Evolutionary conservation across 2,797 vertebrate species (phyloP).

Genomic region (Galagoides demidoff): DNA sequence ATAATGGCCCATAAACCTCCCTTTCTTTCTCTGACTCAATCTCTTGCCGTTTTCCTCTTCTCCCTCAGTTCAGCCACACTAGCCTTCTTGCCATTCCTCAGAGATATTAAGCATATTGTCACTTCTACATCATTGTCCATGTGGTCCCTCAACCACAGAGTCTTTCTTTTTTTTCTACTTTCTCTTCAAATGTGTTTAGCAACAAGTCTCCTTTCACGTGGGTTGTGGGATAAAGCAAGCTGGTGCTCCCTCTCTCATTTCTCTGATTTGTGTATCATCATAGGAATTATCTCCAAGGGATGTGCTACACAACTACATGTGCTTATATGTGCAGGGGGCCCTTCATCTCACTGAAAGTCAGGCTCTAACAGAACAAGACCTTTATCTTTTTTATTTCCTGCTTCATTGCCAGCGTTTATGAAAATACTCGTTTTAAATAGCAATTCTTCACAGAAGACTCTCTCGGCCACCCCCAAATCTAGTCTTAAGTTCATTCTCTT

Average conservation of each 20-base stretch:
- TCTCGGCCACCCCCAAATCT: background rate
- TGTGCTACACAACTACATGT: background rate
- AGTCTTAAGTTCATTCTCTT: background rate
- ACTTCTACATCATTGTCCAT: background rate
- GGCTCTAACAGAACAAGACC: background rate
- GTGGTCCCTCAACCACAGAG: background rate
- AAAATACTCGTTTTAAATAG: background rate
- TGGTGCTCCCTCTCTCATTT: background rate
- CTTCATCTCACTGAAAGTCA: background rate
- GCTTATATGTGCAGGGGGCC: background rate
- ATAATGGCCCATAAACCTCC: background rate
- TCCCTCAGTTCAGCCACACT: background rate
- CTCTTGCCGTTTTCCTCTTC: background rate
- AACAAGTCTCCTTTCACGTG: background rate
- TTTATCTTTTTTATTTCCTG: background rate
- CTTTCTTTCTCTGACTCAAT: background rate
- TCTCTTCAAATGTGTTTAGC: background rate
- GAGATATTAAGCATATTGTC: background rate
- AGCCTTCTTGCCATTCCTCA: background rate
- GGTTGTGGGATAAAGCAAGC: background rate
- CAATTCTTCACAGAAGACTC: background rate
- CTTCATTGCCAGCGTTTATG: background rate
- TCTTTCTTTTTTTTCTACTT: background rate
- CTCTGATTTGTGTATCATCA: background rate
- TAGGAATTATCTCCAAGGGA: background rate